phyloP scores from a whole-genome alignment of 2,797 vertebrate species.

The Cossypha caffra region DNA sequence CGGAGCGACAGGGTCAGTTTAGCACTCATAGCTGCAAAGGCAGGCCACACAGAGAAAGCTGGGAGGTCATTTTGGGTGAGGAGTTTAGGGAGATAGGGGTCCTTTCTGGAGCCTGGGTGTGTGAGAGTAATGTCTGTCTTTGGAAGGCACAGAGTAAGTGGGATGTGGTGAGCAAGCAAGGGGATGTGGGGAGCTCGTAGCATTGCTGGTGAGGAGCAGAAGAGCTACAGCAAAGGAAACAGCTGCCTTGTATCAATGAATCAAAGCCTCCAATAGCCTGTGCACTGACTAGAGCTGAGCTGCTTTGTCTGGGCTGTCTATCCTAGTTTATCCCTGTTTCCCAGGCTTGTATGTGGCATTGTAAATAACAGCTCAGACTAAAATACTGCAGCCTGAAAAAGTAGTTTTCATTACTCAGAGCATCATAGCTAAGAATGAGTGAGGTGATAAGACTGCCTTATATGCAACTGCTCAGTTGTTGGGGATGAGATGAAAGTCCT shows the following conservation, averaged over 20 bases:
- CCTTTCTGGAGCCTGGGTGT: fast-evolving
- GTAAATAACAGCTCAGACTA: neutral
- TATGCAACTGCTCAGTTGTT: neutral
- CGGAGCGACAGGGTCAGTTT: fast-evolving
- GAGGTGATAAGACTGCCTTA: neutral
- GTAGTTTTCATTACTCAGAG: neutral
- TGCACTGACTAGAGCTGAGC: neutral
- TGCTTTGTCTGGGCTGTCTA: neutral
- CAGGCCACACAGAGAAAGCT: fast-evolving
- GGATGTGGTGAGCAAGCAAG: fast-evolving
- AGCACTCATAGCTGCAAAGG: fast-evolving
- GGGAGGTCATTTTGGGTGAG: neutral
- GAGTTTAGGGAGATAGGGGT: neutral
- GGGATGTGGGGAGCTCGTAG: fast-evolving
- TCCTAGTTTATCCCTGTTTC: neutral
- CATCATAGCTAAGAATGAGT: neutral
- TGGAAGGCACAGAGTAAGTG: neutral
- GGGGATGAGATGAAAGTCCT: neutral
- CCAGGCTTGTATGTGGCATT: neutral
- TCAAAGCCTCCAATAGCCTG: neutral
- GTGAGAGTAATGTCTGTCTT: neutral
- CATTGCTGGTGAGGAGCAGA: neutral
- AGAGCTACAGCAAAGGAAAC: neutral
- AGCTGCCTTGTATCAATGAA: fast-evolving
- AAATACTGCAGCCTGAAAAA: neutral